Evolutionary conservation across 2,888 invertebrate genomes (phyloP), one percentile per base, ranked within the genome.

Genomic region (Seladonia tumulorum): DNA sequence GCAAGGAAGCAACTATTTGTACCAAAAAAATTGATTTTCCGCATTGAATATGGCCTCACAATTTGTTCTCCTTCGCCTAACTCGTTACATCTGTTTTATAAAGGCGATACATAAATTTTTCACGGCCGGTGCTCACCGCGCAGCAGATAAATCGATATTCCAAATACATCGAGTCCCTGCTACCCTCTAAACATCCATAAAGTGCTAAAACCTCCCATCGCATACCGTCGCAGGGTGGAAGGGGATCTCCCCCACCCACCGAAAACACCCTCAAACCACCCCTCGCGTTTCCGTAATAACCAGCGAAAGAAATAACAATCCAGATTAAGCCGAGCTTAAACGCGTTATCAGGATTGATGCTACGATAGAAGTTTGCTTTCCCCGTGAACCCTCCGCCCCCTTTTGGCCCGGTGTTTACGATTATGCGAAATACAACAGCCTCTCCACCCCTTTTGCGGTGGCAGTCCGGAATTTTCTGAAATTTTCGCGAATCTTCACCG

Each of bases 241-340:
- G 16, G 7, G 60, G 7, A 63, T 63, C 29, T 63, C 60, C 53
- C 8, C 75, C 29, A 7, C 5, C 14, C 60, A 7, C 29, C 60
- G 29, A 16, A 16, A 25, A 29, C 18, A 4, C 18, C 47, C 49
- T 18, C 5, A 5, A 16, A 18, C 49, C 25, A 29, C 12, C 60
- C 60, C n/a, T 16, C 49, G 10, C 35, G 74, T 53, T 75, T 68
- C 70, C 45, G 57, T 75, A 85, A 86, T 85, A 85, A 63, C 86
- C 76, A 60, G 16, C 57, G 78, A 86, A 86, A 86, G 86, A 86
- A 86, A 85, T 85, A 85, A 78, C 86, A 66, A 76, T 80, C 74
- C 75, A 80, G 74, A 85, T 86, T 81, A 85, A 86, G 71, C 71
- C 71, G 71, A 81, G 81, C 86, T 86, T 85, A 79, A 81, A 79